phyloP scores from a whole-genome alignment of 2,888 invertebrate species.

The Tipula lateralis region DNA sequence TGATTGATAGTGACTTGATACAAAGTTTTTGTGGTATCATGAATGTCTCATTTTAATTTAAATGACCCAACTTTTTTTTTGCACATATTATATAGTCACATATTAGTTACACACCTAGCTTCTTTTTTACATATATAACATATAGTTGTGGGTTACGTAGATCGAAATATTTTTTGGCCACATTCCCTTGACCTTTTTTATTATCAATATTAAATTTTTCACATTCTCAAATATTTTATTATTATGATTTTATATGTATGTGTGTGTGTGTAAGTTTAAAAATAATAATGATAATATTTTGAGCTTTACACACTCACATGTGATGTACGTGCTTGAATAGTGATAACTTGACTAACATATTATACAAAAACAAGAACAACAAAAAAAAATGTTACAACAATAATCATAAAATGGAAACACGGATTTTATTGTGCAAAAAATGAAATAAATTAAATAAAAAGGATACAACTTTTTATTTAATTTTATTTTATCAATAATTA shows the following conservation, averaged over 20 bases:
- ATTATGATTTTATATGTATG: background rate
- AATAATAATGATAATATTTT: background rate
- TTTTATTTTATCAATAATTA: constrained; percentile 19
- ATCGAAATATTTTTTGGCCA: background rate
- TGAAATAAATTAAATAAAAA: background rate
- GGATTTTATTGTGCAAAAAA: background rate
- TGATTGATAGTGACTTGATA: constrained; percentile 11
- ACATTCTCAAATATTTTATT: background rate
- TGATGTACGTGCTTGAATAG: background rate
- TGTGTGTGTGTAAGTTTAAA: background rate
- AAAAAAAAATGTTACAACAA: background rate
- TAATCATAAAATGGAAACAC: constrained; percentile 2
- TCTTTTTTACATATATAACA: background rate
- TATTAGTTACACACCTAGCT: background rate
- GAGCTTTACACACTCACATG: background rate
- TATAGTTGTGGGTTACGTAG: background rate
- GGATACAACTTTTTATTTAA: background rate
- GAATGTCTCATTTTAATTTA: constrained; percentile 19
- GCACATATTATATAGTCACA: background rate
- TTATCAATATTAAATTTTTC: background rate
- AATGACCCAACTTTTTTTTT: background rate
- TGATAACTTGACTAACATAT: background rate
- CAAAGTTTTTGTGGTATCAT: background rate
- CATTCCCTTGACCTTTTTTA: background rate
- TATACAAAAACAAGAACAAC: too few species aligned